Evolutionary conservation across 2,113 vertebrate genomes (phyloP), one percentile per base, ranked within the genome.

Genomic region (Nestor notabilis): DNA sequence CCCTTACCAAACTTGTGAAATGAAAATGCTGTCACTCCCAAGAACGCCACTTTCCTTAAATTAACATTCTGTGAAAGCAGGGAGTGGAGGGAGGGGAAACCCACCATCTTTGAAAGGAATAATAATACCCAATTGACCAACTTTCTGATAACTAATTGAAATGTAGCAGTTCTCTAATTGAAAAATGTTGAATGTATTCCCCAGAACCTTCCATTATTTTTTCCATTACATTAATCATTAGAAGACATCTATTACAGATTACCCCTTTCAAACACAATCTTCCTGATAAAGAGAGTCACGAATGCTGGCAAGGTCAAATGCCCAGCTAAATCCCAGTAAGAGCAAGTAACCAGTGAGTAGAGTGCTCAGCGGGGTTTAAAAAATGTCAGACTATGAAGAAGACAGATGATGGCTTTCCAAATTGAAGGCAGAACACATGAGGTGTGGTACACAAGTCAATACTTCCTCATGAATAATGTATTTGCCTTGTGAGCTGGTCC

Each of bases 71-170:
- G 11, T 17, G 28, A 83, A 66, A 85, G 49, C 28, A 39, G 43
- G 10, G 20, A 69, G 27, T 11, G 2, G 18, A 71, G 15, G 41
- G 58, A 91, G 1, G 25, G 11, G 35, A 85, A 58, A 33, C 31
- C 18, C 11, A 72, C 50, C 64, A 39, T 41, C 80, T 90, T 75
- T 69, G 23, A 60, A 81, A 90, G 13, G 60, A 33, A 55, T 87
- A 83, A 65, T 77, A 75, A 69, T 56, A 96, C 44, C 76, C 84
- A 33, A 95, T 85, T 5, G 0, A 92, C 88, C 43, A 80, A 82
- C 58, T 80, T 96, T 33, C 86, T 94, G 46, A 65, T 83, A 81
- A 90, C 86, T 96, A 95, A 96, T 95, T 93, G 90, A 93, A 94
- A 87, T 37, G 35, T 93, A 87, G 52, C 28, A 47, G 65, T 66